Evolutionary conservation across 2,888 invertebrate species (phyloP).

Genomic region (Dynastes hyllus): DNA sequence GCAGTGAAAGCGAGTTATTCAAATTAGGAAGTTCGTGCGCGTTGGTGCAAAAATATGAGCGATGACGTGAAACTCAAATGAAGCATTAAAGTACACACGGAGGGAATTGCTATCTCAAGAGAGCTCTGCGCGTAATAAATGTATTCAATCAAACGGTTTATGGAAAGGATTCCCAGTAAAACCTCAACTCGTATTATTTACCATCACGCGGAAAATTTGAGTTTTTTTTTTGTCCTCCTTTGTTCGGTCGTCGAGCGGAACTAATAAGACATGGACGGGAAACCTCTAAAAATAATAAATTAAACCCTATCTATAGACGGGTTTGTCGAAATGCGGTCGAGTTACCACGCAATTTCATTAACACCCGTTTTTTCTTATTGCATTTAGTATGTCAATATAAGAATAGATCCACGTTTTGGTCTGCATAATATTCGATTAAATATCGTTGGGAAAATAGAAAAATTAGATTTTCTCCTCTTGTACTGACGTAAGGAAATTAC

Average conservation of each 20-base stretch:
- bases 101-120: slow-evolving; percentile 34
- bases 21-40: slow-evolving; percentile 31
- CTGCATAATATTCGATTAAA: slow-evolving; percentile 2
- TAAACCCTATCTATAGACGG: slow-evolving; percentile 11
- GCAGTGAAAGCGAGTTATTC: slow-evolving; percentile 11
- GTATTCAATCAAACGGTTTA: slow-evolving; percentile 45
- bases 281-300: slow-evolving; percentile 37
- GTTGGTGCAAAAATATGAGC: slow-evolving; percentile 30
- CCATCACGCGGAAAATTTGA: slow-evolving; percentile 33
- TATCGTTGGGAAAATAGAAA: not conserved
- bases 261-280: slow-evolving; percentile 34
- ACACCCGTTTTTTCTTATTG: slow-evolving; percentile 25
- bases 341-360: slow-evolving; percentile 18
- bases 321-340: not conserved
- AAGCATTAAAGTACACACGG: slow-evolving; percentile 45
- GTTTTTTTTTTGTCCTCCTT: slow-evolving; percentile 28
- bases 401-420: not conserved
- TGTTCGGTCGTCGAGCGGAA: slow-evolving; percentile 19
- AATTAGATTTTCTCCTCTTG: not conserved
- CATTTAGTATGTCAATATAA: slow-evolving; percentile 14
- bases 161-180: slow-evolving; percentile 22
- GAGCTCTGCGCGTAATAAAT: slow-evolving; percentile 26
- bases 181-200: slow-evolving; percentile 40
- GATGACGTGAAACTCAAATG: slow-evolving; percentile 41
- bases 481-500: slow-evolving; percentile 17